phyloP scores from a whole-genome alignment of 2,888 invertebrate species.

The Empis livida region DNA sequence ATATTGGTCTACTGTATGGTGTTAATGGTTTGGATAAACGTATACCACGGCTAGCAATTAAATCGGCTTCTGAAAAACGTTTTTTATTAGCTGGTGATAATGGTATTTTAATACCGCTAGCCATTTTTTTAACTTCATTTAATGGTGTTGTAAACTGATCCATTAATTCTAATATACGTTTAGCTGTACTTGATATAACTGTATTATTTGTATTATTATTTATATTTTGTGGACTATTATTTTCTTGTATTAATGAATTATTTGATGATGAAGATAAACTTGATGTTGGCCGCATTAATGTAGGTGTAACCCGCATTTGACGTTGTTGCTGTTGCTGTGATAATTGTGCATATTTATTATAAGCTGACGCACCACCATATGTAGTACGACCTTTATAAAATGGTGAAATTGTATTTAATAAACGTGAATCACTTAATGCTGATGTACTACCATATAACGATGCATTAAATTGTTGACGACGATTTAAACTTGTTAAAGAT shows the following conservation, averaged over 20 bases:
- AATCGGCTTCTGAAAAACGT: conserved; percentile 22
- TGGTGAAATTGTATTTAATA: conserved; percentile 42
- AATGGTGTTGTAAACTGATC: conserved; percentile 74
- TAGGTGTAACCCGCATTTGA: conserved; percentile 21
- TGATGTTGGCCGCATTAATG: conserved; percentile 25
- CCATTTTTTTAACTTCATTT: conserved; percentile 65
- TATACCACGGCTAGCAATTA: conserved; percentile 18
- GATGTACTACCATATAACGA: conserved; percentile 35
- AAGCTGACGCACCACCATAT: conserved; percentile 60
- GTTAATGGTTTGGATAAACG: conserved; percentile 12
- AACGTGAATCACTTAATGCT: conserved; percentile 32
- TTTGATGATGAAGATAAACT: conserved; percentile 23
- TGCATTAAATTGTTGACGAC: conserved; percentile 30
- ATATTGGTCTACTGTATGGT: conserved; percentile 23
- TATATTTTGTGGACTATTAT: not conserved
- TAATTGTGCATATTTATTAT: conserved; percentile 37
- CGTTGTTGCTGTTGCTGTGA: conserved; percentile 9
- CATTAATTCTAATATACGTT: conserved; percentile 63
- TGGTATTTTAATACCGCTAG: conserved; percentile 29
- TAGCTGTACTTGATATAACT: conserved; percentile 46
- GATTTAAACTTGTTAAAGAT: conserved; percentile 29
- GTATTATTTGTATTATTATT: conserved; percentile 10
- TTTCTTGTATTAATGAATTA: conserved; percentile 14
- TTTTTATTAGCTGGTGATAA: conserved; percentile 12
- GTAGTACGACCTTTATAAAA: conserved; percentile 63